A percentile compares a stretch with the other conserved stretches of the same genome.
phyloP scores from a whole-genome alignment of 2,888 invertebrate species.

The Dasysyrphus albostriatus region DNA sequence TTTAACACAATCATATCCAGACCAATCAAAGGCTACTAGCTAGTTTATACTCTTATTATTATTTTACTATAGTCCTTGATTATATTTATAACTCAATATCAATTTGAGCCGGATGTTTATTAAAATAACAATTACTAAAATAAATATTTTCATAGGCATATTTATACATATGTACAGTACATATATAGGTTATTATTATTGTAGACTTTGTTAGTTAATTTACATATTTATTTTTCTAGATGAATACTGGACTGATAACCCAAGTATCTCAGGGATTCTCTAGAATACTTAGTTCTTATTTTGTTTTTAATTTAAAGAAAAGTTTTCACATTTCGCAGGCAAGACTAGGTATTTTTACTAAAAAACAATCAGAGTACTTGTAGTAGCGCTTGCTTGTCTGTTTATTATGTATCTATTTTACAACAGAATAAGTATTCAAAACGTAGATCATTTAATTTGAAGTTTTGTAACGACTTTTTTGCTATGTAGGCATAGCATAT shows the following conservation, averaged over 20 bases:
- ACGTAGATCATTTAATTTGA: no score
- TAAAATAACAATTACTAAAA: constrained; percentile 15
- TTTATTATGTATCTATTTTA: no score
- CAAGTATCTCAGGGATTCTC: not conserved
- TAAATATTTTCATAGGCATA: not conserved
- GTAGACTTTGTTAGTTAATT: not conserved
- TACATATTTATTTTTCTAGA: not conserved
- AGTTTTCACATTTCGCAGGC: not conserved
- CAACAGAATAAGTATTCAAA: no score
- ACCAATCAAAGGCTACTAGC: not conserved
- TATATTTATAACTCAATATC: not conserved
- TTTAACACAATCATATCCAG: constrained; percentile 3
- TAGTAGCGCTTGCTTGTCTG: no score
- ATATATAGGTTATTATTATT: not conserved
- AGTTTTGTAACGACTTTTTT: no score
- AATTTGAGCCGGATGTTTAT: constrained; percentile 27
- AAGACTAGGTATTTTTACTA: no score
- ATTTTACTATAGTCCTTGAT: constrained; percentile 17
- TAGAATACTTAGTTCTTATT: not conserved
- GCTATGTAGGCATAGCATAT: no score
- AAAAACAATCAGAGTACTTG: no score
- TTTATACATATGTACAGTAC: no score
- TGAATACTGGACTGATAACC: not conserved
- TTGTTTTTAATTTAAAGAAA: not conserved
- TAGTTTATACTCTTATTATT: not conserved